Evolutionary conservation across 2,113 vertebrate species (phyloP).

Genomic region (Poeciliopsis occidentalis): DNA sequence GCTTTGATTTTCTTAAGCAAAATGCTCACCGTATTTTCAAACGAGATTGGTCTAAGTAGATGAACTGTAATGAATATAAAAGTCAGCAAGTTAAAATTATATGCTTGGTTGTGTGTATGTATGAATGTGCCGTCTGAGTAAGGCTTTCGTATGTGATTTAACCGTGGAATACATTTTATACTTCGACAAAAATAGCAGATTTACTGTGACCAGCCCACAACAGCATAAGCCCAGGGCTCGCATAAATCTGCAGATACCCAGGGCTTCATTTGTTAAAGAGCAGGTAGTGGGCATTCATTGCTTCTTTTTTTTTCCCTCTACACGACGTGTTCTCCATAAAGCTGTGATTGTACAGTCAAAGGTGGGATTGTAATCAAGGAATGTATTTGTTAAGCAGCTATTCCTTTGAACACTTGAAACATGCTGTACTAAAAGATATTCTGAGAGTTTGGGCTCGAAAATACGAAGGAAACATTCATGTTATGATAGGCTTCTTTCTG

Average conservation of each 20-base stretch:
- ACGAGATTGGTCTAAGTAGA: conserved; percentile 31
- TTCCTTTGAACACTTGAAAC: conserved; percentile 20
- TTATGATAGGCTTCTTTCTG: conserved; percentile 17
- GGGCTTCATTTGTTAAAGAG: conserved; percentile 68
- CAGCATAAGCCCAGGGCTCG: conserved; percentile 53
- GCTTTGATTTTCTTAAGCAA: background rate
- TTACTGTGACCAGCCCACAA: conserved; percentile 63
- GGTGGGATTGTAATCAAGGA: conserved; percentile 43
- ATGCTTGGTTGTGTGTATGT: conserved; percentile 8
- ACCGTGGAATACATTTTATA: conserved; percentile 65
- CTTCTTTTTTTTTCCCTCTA: conserved; percentile 11
- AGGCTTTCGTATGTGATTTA: conserved; percentile 66
- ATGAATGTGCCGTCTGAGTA: conserved; percentile 22
- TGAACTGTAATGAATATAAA: conserved; percentile 57
- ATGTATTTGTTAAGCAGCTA: conserved; percentile 29
- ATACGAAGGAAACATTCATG: conserved; percentile 27
- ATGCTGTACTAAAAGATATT: background rate
- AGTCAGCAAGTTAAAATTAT: conserved; percentile 45
- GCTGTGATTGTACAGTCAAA: conserved; percentile 47
- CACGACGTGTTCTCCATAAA: conserved; percentile 24
- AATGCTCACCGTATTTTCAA: conserved; percentile 30
- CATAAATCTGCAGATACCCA: conserved; percentile 64
- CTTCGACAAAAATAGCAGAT: conserved; percentile 73
- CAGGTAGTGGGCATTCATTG: conserved; percentile 50
- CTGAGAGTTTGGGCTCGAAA: conserved; percentile 14